These are phyloP conservation scores for Lissonota sp. DNA, from an alignment of 2,888 invertebrate species.

Conservation along the genomic window DNA sequence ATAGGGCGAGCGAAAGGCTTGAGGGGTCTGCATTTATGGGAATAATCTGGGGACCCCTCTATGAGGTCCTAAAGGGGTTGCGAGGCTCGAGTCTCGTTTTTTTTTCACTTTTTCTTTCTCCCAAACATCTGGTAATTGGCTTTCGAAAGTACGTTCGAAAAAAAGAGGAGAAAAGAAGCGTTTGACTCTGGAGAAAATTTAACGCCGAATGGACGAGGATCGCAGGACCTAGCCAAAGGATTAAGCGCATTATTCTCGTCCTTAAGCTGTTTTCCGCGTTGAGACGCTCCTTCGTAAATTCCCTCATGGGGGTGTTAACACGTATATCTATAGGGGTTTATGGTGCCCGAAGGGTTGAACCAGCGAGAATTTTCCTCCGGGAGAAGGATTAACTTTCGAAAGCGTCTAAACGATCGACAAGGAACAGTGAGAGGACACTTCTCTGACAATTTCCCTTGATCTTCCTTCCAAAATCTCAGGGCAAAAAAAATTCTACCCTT, in stretches of 20 bases:
- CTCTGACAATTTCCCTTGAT: neutral
- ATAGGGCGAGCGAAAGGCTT: conserved; percentile 57
- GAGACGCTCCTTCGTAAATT: conserved; percentile 27
- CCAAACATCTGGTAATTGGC: conserved; percentile 57
- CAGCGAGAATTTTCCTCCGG: conserved; percentile 26
- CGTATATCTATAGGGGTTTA: conserved; percentile 64
- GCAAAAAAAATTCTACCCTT: conserved; percentile 27
- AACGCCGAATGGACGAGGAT: neutral
- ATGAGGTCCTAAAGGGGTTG: no score
- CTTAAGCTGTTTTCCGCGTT: conserved; percentile 45
- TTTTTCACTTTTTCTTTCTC: conserved; percentile 13
- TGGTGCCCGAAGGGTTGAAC: conserved; percentile 71
- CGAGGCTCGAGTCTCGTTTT: conserved; percentile 12
- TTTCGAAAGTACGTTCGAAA: conserved; percentile 52
- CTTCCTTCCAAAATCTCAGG: conserved; percentile 17
- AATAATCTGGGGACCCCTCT: conserved; percentile 40
- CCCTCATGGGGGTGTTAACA: neutral
- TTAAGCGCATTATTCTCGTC: conserved; percentile 38
- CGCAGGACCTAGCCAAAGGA: conserved; percentile 53
- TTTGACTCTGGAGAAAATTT: conserved; percentile 54
- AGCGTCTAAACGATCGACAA: conserved; percentile 21
- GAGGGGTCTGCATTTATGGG: conserved; percentile 60
- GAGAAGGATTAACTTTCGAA: conserved; percentile 58
- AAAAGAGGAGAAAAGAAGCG: conserved; percentile 12
- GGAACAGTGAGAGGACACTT: neutral